Evolutionary conservation across 1,140 invertebrate genomes (phyloP).

Genomic region (Drosophila ogumai): DNA sequence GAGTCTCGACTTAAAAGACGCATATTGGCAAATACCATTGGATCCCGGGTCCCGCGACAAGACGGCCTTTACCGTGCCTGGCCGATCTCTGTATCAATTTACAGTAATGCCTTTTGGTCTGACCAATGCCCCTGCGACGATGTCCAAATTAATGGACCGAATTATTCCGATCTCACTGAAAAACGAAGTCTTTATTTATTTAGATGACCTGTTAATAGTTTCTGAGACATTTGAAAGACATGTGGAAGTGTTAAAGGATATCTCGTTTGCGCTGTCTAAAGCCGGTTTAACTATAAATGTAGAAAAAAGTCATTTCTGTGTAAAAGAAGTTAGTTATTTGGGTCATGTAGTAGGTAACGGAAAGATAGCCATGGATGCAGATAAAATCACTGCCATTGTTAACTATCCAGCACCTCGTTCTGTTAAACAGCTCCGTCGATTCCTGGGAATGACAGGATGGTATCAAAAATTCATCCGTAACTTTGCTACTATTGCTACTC

Average conservation of each 20-base stretch:
- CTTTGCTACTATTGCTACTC: constrained; percentile 5
- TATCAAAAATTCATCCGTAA: constrained; percentile 22
- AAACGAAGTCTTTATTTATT: constrained; percentile 26
- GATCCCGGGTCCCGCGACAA: not conserved
- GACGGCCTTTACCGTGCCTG: too few relatives aligned
- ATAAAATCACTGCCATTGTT: constrained; percentile 9
- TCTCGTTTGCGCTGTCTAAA: constrained; percentile 3
- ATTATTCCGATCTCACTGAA: constrained; percentile 23
- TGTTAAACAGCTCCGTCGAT: constrained; percentile 14
- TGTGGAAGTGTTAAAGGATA: constrained; percentile 4
- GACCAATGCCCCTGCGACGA: constrained; percentile 9
- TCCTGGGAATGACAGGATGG: constrained; percentile 16
- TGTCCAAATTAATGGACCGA: constrained; percentile 27
- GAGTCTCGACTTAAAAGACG: not conserved
- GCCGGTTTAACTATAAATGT: not conserved
- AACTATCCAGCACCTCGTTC: constrained; percentile 10
- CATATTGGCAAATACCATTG: not conserved
- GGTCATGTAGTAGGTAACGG: constrained; percentile 6
- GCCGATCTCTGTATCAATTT: too few relatives aligned
- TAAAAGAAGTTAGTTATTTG: constrained; percentile 4
- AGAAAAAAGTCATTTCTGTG: not conserved
- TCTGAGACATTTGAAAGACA: constrained; percentile 22
- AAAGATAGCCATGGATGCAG: constrained; percentile 5
- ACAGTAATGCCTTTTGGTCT: not conserved
- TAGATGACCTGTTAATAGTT: constrained; percentile 86